Evolutionary conservation across 2,797 vertebrate species (phyloP), one percentile per base, ranked within the genome.

Genomic region (Sebastes paucispinis): DNA sequence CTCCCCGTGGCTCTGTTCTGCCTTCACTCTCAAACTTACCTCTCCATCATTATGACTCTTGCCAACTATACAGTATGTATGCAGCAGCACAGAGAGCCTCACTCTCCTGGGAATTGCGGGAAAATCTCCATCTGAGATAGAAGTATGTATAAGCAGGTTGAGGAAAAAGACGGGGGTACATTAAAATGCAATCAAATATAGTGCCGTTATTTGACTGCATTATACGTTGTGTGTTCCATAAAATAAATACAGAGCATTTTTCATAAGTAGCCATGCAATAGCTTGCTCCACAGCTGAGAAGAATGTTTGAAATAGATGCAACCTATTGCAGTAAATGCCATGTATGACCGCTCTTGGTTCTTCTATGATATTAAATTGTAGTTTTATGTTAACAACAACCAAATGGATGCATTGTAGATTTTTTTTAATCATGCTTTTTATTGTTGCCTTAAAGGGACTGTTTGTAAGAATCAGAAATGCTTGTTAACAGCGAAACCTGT

Each of bases 1-100:
- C 91, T 90, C 89, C 87, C 88, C 6, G 2, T 89, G 89, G 89
- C 83, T 92, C 91, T 85, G 78, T 87, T 87, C 85, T 92, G 84
- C 79, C 81, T 89, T 92, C 84, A 81, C 87, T 93, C 86, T 83
- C 84, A 85, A 87, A 86, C 89, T 75, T 85, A 87, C 83, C 85
- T 87, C 74, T 85, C 88, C 86, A 91, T 91, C 85, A 91, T 89
- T 84, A 86, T 73, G 82, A 76, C 77, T 87, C 77, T 81, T 75
- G 77, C 83, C 78, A 84, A 62, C 64, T 31, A 27, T 75, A 79
- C 43, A 66, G 77, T 32, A 70, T 77, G 57, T 31, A 32, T 70
- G 80, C 77, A 57, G 81, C 69, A 62, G 81, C 69, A 62, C 73
- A 54, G 55, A 86, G 86, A 81, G 14, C 9, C 64, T 32, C 68